These are phyloP conservation scores for Musca vetustissima DNA, from an alignment of 1,140 invertebrate genomes.

Conservation along the genomic window DNA sequence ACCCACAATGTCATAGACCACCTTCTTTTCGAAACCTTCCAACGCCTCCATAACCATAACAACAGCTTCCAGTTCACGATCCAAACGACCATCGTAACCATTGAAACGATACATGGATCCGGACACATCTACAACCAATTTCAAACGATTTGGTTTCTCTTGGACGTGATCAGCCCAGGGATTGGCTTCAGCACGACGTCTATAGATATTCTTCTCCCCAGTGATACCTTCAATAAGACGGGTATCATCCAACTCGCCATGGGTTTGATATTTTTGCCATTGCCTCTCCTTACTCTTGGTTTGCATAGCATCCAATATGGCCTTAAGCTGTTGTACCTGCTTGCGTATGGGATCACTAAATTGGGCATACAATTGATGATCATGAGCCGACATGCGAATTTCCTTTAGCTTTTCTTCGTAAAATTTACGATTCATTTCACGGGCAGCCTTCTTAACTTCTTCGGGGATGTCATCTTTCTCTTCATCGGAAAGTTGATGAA, in stretches of 20 bases:
- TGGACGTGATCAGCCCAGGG: conserved; percentile 83
- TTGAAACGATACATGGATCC: conserved; percentile 97
- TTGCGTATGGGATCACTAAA: conserved; percentile 77
- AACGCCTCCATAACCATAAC: conserved; percentile 94
- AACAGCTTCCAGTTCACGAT: conserved; percentile 88
- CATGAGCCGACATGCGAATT: conserved; percentile 94
- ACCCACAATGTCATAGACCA: conserved; percentile 90
- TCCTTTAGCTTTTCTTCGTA: conserved; percentile 87
- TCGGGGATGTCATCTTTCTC: conserved; percentile 91
- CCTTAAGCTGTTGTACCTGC: conserved; percentile 70
- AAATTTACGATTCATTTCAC: conserved; percentile 89
- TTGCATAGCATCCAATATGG: conserved; percentile 73
- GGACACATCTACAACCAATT: conserved; percentile 88
- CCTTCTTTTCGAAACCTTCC: conserved; percentile 84
- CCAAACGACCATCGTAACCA: conserved; percentile 88
- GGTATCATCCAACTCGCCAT: conserved; percentile 92
- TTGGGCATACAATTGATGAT: conserved; percentile 83
- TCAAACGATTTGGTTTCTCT: conserved; percentile 86
- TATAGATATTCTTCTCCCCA: conserved; percentile 91
- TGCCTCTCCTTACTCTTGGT: conserved; percentile 92
- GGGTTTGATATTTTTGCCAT: conserved; percentile 89
- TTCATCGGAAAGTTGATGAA: conserved; percentile 85
- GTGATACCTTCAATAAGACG: conserved; percentile 94
- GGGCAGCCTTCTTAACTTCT: conserved; percentile 82
- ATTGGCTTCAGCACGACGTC: conserved; percentile 76